These are phyloP conservation scores for Buphagus erythrorhynchus DNA, from an alignment of 2,797 vertebrate species.

Conservation along the genomic window DNA sequence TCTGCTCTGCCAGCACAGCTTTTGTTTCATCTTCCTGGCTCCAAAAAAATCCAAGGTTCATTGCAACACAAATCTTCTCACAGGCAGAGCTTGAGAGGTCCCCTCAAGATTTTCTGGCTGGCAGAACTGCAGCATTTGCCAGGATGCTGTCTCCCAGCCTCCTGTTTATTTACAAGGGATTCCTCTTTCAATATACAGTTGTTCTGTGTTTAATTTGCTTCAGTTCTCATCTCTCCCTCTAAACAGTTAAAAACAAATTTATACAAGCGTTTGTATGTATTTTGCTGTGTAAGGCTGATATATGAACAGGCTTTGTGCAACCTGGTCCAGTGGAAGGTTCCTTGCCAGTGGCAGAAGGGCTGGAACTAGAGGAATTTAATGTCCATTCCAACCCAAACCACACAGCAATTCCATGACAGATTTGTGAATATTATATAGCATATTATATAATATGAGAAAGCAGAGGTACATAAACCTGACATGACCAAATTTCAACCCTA, in stretches of 20 bases:
- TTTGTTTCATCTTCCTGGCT: background rate
- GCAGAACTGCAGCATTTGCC: background rate
- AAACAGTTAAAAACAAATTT: background rate
- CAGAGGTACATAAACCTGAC: background rate
- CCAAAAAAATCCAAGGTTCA: background rate
- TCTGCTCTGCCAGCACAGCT: background rate
- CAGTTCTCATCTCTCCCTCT: background rate
- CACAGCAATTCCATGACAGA: background rate
- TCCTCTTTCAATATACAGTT: background rate
- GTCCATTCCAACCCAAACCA: background rate
- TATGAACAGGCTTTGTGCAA: accelerated
- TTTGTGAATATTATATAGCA: background rate
- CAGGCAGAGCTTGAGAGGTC: background rate
- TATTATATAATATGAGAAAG: background rate
- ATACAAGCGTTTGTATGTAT: background rate
- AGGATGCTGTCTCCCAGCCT: background rate
- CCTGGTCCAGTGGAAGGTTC: background rate
- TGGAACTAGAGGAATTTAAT: background rate
- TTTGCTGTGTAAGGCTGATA: background rate
- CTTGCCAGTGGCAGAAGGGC: background rate
- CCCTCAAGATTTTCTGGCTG: background rate
- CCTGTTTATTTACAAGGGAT: background rate
- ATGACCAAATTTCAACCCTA: background rate
- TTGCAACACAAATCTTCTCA: background rate
- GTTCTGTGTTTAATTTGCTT: background rate